Base-by-base conservation (phyloP, 2,888 invertebrate genomes). In the Octonoba sinensis region DNA sequence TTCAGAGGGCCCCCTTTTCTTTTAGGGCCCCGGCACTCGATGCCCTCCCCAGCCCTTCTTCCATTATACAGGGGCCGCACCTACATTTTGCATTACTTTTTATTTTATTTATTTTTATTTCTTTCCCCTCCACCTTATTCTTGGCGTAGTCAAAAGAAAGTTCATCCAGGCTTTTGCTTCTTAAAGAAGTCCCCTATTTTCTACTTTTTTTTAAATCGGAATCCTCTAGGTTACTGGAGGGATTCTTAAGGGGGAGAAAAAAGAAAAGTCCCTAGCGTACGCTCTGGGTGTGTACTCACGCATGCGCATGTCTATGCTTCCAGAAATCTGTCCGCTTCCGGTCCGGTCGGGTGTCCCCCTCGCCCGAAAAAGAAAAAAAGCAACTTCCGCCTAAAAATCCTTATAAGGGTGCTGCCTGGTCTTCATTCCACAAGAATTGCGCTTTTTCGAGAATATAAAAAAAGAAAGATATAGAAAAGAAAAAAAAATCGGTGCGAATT, bases 171-270 rank as follows among this genome's bases (percentile, higher is more conserved):
- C 51, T 57, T 71, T 71, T 49, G 77, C 62, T 71, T 77, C 77
- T 77, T 77, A 64, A 71, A 77, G 65, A 71, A 22, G 57, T 59
- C 59, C 70, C 70, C 70, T 70, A 54, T 65, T 22, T 24, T 46
- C 20, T 60, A 47, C 49, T 49, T 46, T 49, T 59, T 75, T 67
- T 36, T 71, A 72, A 72, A 59, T 72, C 72, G 51, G 66, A 79
- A 79, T 79, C 71, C 66, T 79, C 78, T 79, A 72, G 78, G 78
- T 79, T 79, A 79, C 78, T 79, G 65, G 72, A 79, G 60, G 65
- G 77, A 69, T 51, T 67, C 56, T 70, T 27, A 56, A 62, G 51
- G 51, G 47, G 62, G 27, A 16, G 24, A 46, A 22, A 56, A 46
- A 62, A 44, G 62, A 62, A 62, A 62, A 46, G 62, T 36, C 46